Evolutionary conservation across 1,140 invertebrate genomes (phyloP).

Genomic region (Dryas iulia): DNA sequence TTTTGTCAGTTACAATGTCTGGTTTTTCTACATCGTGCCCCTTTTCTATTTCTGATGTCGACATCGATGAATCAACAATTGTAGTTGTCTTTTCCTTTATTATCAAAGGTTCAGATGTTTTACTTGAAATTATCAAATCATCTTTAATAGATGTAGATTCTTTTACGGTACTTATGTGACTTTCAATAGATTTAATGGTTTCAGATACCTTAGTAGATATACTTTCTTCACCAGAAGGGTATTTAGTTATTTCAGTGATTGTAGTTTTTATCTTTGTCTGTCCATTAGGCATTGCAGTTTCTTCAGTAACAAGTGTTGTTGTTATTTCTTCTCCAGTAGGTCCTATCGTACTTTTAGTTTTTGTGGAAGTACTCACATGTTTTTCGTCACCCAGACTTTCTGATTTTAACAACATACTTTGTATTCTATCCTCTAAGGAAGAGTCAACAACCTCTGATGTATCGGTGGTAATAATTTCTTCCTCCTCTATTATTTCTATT

Average conservation of each 20-base stretch:
- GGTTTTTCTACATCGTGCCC: not conserved
- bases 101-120: not conserved
- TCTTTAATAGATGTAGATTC: conserved; percentile 12
- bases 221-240: conserved; percentile 30
- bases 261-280: conserved; percentile 23
- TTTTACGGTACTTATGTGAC: conserved; percentile 14
- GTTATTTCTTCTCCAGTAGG: conserved; percentile 23
- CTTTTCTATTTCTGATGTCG: not conserved
- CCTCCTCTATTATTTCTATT: conserved; percentile 6
- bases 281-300: conserved; percentile 15
- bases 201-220: conserved; percentile 36
- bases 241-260: conserved; percentile 24
- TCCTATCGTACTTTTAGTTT: conserved; percentile 13
- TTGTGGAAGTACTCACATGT: conserved; percentile 5
- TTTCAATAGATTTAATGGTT: conserved; percentile 23
- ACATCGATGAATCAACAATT: not conserved
- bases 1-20: not conserved
- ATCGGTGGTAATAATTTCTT: conserved; percentile 1
- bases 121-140: conserved; percentile 14
- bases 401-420: conserved; percentile 18
- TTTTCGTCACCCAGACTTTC: conserved; percentile 8
- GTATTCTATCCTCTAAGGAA: conserved; percentile 11
- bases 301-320: conserved; percentile 18
- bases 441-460: not conserved
- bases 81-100: not conserved